Percentiles rank a stretch among this genome's conserved stretches.
These are phyloP conservation scores for Catocala sponsa DNA, from an alignment of 2,888 invertebrate species.

Conservation along the genomic window DNA sequence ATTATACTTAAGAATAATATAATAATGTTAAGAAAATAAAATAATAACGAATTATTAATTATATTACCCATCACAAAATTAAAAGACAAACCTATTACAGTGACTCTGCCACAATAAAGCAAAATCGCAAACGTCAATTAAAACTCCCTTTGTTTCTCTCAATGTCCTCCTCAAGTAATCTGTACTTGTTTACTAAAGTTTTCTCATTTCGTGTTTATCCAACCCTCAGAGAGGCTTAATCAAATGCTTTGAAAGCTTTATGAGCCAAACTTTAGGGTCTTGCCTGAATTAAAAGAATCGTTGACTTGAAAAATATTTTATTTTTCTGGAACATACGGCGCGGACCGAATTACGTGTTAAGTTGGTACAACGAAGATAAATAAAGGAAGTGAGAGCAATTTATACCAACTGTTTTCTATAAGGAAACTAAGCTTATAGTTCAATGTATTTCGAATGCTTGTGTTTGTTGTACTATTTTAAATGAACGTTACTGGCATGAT, in stretches of 20 bases:
- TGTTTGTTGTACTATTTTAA: no score
- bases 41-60: neutral
- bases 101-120: constrained; percentile 28
- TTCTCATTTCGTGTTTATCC: constrained; percentile 67
- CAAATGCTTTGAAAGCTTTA: constrained; percentile 66
- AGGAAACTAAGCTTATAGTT: no score
- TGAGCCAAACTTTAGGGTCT: constrained; percentile 59
- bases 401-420: no score
- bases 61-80: neutral
- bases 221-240: constrained; percentile 62
- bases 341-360: constrained; percentile 23
- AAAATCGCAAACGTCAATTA: constrained; percentile 57
- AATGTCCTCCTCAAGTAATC: constrained; percentile 62
- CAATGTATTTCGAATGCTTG: no score
- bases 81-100: constrained; percentile 9
- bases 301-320: constrained; percentile 39
- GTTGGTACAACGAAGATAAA: neutral
- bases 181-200: constrained; percentile 63
- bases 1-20: neutral
- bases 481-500: no score
- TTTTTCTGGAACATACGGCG: constrained; percentile 22
- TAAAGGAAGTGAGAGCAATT: neutral
- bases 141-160: constrained; percentile 57
- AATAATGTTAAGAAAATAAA: neutral
- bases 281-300: constrained; percentile 55